These are phyloP conservation scores for Limnephilus marmoratus DNA, from an alignment of 2,888 invertebrate species.

Conservation along the genomic window DNA sequence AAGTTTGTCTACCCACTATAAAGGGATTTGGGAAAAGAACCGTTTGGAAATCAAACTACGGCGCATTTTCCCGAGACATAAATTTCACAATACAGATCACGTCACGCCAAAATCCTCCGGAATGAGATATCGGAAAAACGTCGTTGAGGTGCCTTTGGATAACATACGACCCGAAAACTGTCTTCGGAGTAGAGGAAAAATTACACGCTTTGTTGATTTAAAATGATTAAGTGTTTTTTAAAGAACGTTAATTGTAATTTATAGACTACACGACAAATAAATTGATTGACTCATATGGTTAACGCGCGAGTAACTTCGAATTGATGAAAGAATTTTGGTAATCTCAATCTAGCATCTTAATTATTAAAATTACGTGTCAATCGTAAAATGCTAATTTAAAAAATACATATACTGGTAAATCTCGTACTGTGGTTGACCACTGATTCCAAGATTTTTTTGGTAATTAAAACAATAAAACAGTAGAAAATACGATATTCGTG, in stretches of 20 bases:
- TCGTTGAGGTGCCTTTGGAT: conserved; percentile 56
- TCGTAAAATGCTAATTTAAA: not conserved
- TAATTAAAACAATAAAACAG: not conserved
- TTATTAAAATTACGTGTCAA: not conserved
- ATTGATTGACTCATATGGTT: not conserved
- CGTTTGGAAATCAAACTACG: conserved; percentile 2
- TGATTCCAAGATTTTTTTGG: not conserved
- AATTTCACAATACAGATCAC: conserved; percentile 62
- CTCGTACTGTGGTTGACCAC: not conserved
- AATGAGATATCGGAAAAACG: conserved; percentile 66
- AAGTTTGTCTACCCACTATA: not conserved
- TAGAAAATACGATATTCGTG: not conserved
- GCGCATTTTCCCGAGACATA: conserved; percentile 35
- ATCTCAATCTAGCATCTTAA: not conserved
- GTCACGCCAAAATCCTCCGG: conserved; percentile 62
- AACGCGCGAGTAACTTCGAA: not conserved
- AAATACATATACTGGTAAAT: not conserved
- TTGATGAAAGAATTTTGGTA: not conserved
- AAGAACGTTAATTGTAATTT: not conserved
- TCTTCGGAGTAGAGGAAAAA: conserved; percentile 45
- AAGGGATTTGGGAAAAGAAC: not conserved
- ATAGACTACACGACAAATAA: not conserved
- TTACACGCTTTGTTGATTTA: conserved; percentile 25
- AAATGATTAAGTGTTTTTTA: conserved; percentile 21
- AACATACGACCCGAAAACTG: conserved; percentile 56